These are phyloP conservation scores for Atrichornis clamosus DNA, from an alignment of 2,113 vertebrate species.

Conservation along the genomic window DNA sequence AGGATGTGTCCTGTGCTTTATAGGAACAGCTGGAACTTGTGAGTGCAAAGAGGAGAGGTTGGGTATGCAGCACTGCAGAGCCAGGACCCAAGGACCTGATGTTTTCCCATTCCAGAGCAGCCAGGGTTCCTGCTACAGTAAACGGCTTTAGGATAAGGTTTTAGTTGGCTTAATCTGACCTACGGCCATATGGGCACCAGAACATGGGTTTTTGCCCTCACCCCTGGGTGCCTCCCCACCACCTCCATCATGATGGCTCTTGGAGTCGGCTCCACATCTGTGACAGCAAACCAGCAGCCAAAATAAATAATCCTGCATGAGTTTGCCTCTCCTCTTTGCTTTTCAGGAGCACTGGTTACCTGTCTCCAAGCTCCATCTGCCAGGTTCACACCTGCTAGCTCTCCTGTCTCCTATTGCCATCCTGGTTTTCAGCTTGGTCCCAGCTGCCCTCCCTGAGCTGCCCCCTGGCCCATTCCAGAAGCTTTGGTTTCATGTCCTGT, in stretches of 20 bases:
- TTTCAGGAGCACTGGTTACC: background rate
- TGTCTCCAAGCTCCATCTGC: background rate
- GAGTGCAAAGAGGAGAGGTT: background rate
- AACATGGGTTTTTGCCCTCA: background rate
- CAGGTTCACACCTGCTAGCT: background rate
- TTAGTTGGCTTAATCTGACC: background rate
- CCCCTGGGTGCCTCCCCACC: background rate
- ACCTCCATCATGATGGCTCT: background rate
- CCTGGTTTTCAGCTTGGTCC: background rate
- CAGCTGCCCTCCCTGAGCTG: accelerated
- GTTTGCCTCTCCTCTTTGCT: background rate
- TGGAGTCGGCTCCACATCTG: accelerated
- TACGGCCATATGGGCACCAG: background rate
- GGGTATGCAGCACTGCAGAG: background rate
- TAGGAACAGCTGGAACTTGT: background rate
- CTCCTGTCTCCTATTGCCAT: background rate
- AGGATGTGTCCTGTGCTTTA: background rate
- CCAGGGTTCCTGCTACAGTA: background rate
- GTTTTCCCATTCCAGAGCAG: background rate
- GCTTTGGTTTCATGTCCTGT: background rate
- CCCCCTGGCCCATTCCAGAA: background rate
- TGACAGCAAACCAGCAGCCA: background rate
- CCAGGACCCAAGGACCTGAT: background rate
- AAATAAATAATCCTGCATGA: background rate
- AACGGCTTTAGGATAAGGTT: background rate